Percentiles rank a stretch among this genome's conserved stretches.
These are phyloP conservation scores for Carassius carassius DNA, from an alignment of 2,113 vertebrate genomes.

Conservation along the genomic window DNA sequence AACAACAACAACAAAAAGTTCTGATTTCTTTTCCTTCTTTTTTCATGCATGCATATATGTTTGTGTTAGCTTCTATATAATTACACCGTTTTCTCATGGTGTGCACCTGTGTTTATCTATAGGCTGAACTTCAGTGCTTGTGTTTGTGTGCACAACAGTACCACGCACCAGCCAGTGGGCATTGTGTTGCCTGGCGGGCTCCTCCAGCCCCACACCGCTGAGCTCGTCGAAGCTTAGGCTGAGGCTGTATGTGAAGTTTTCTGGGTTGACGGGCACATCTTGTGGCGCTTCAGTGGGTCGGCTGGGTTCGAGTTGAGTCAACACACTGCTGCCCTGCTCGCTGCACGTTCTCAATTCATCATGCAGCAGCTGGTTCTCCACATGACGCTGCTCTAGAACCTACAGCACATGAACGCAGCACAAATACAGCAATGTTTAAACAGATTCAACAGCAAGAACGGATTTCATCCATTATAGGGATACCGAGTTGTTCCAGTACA, in stretches of 20 bases:
- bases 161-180: slow-evolving; percentile 82
- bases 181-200: slow-evolving; percentile 77
- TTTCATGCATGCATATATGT: not conserved
- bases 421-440: not conserved
- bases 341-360: slow-evolving; percentile 78
- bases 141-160: slow-evolving; percentile 30
- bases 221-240: slow-evolving; percentile 98
- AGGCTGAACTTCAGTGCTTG: slow-evolving; percentile 4
- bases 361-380: slow-evolving; percentile 82
- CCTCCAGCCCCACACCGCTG: slow-evolving; percentile 87
- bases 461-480: not conserved
- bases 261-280: slow-evolving; percentile 67
- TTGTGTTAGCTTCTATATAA: slow-evolving; percentile 24
- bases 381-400: slow-evolving; percentile 87
- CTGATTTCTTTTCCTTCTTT: too few species aligned
- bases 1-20: not conserved
- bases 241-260: slow-evolving; percentile 81
- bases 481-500: too few species aligned
- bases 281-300: slow-evolving; percentile 67
- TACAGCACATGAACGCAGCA: slow-evolving; percentile 59
- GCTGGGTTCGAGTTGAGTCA: slow-evolving; percentile 69
- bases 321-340: slow-evolving; percentile 69
- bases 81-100: not conserved
- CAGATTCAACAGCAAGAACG: not conserved
- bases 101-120: slow-evolving; percentile 33